Evolutionary conservation across 2,888 invertebrate species (phyloP), one percentile per base, ranked within the genome.

Genomic region (Epistrophe eligans): DNA sequence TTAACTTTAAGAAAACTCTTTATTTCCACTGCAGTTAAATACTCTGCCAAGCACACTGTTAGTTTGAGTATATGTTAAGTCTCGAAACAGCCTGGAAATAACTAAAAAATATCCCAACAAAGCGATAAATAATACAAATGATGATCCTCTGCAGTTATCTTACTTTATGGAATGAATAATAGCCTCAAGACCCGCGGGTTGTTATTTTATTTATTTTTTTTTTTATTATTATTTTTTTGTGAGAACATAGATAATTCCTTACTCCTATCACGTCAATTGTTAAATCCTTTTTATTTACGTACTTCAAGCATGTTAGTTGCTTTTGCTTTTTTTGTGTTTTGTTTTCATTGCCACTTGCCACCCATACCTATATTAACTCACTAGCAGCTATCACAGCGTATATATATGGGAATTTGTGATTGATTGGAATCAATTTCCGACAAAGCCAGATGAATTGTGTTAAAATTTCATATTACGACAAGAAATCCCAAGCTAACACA

Each of bases 351-450:
- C 45, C 11, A 48, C 43, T 43, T 45, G 45, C 43, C 32, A 28
- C 2, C n/a, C 19, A 28, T 24, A 24, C 24, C 24, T 24, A 24
- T 24, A 24, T 10, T 38, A n/a, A n/a, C 32, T 0, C 15, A 5
- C 40, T 4, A 67, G 4, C 60, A 15, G 7, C 60, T 2, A 64
- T 4, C 45, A 38, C 76, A 17, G 28, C 24, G 50, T 58, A 67
- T 77, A 74, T 79, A 24, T 24, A 24, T 3, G 81, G 70, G 79
- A 64, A 76, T 87, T 72, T 71, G 70, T 92, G 92, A 92, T 92
- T 92, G 92, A 92, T 92, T 91, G 91, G 90, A 92, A 92, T 91
- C 91, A 91, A 91, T 91, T 91, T 90, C 90, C 91, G 89, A 91
- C 91, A 91, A 89, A 91, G 90, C 89, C 91, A 91, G 88, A 81